Base-by-base conservation (phyloP, 2,113 vertebrate genomes). In the Atlantisia rogersi region DNA sequence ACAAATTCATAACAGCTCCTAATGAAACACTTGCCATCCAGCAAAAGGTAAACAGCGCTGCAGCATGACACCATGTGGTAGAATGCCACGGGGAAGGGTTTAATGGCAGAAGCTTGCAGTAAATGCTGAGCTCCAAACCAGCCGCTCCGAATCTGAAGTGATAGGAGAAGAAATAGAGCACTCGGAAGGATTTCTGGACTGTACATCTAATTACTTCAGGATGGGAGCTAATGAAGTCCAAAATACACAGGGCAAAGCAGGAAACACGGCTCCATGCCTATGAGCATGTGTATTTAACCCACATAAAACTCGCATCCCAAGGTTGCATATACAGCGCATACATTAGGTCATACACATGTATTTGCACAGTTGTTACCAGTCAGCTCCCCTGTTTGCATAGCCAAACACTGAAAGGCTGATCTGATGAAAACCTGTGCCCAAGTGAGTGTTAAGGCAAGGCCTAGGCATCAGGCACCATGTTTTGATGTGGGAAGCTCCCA, bases 1-100 rank as follows among this genome's bases (percentile, higher is more conserved):
- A 60, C 52, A 88, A 88, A 90, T 86, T 90, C 82, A 15, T 91
- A 89, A 44, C 64, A 68, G 75, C 19, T 91, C 70, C 88, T 90
- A 96, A 92, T 73, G 88, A 91, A 96, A 92, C 37, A 86, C 77
- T 95, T 96, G 88, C 93, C 93, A 82, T 64, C 58, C 44, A 96
- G 90, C 78, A 86, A 46, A 83, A 40, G 92, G 90, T 73, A 86
- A 90, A 75, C 87, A 82, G 75, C 0, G 6, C 55, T 92, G 39
- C 92, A 87, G 95, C 68, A 25, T 80, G 80, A 92, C 86, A 95
- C 46, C 89, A 59, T 90, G 94, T 79, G 93, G 62, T 91, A 92
- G 91, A 92, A 92, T 75, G 88, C 94, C 84, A 69, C 3, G 44
- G 59, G 80, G 75, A 71, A 78, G 73, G 88, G 71, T 73, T 95